phyloP scores from a whole-genome alignment of 2,888 invertebrate species.

The Cataglyphis albicans region DNA sequence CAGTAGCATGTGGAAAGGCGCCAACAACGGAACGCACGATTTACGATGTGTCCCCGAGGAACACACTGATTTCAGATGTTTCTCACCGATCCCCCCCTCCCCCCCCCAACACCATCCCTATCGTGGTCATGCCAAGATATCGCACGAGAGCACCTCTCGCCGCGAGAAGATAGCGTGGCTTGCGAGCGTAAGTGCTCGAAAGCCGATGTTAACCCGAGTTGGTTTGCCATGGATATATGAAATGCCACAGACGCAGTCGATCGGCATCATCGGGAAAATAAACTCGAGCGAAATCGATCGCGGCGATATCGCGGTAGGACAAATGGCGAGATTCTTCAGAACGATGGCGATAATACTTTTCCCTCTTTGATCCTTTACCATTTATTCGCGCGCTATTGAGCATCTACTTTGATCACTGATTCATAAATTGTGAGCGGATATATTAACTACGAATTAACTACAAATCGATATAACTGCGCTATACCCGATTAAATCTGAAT shows the following conservation, averaged over 20 bases:
- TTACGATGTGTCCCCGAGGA: conserved; percentile 76
- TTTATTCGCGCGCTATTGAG: background rate
- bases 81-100: conserved; percentile 63
- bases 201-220: conserved; percentile 31
- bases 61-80: conserved; percentile 78
- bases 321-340: conserved; percentile 15
- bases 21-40: conserved; percentile 74
- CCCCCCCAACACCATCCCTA: conserved; percentile 29
- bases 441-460: background rate
- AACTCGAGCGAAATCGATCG: conserved; percentile 44
- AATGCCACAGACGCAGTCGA: conserved; percentile 37
- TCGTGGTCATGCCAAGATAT: conserved; percentile 59
- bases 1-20: conserved; percentile 67
- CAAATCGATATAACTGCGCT: background rate
- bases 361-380: background rate
- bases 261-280: conserved; percentile 24
- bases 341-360: background rate
- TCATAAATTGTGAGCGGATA: background rate
- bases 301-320: conserved; percentile 23
- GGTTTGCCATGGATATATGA: conserved; percentile 19
- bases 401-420: background rate
- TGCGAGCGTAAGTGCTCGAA: conserved; percentile 31
- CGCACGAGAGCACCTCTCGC: conserved; percentile 51
- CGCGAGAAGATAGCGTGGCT: conserved; percentile 42
- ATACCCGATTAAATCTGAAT: background rate